These are phyloP conservation scores for Notoglanidium macrostoma DNA, from an alignment of 2,797 vertebrate species.

Conservation along the genomic window DNA sequence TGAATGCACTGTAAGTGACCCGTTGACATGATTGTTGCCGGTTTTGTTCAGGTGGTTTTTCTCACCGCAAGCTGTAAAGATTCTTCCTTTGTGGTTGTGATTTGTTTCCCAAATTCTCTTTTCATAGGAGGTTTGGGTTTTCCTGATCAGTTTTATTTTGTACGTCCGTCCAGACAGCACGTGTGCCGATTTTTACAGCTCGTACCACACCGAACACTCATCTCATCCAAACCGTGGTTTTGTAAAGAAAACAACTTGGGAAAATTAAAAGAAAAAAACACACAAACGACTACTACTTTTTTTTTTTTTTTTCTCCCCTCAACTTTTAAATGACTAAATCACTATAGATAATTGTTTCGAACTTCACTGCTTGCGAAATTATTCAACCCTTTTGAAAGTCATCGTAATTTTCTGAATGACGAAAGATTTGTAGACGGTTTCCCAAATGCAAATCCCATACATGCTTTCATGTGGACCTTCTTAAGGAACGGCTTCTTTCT, in stretches of 20 bases:
- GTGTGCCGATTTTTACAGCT: conserved; percentile 25
- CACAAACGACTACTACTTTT: conserved; percentile 36
- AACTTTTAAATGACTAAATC: background rate
- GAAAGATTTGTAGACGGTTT: too few species aligned
- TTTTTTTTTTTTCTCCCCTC: too few species aligned
- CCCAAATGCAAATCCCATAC: too few species aligned
- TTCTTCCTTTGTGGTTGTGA: background rate
- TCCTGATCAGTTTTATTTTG: background rate
- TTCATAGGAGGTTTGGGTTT: background rate
- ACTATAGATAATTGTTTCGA: background rate
- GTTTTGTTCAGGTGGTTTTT: conserved; percentile 21
- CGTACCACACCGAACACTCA: background rate
- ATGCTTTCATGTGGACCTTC: too few species aligned
- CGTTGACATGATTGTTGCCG: conserved; percentile 29
- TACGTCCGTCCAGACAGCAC: background rate
- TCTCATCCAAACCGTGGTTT: conserved; percentile 53
- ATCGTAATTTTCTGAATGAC: too few species aligned
- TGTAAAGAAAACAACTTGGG: conserved; percentile 71
- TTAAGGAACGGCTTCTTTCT: too few species aligned
- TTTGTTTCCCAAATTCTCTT: background rate
- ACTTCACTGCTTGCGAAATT: background rate
- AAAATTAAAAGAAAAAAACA: conserved; percentile 64
- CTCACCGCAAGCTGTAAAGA: conserved; percentile 23
- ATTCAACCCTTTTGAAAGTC: too few species aligned
- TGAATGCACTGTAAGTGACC: conserved; percentile 56